Percentiles rank a stretch among this genome's conserved stretches.
phyloP scores from a whole-genome alignment of 2,113 vertebrate genomes.

The Ptilonorhynchus violaceus region DNA sequence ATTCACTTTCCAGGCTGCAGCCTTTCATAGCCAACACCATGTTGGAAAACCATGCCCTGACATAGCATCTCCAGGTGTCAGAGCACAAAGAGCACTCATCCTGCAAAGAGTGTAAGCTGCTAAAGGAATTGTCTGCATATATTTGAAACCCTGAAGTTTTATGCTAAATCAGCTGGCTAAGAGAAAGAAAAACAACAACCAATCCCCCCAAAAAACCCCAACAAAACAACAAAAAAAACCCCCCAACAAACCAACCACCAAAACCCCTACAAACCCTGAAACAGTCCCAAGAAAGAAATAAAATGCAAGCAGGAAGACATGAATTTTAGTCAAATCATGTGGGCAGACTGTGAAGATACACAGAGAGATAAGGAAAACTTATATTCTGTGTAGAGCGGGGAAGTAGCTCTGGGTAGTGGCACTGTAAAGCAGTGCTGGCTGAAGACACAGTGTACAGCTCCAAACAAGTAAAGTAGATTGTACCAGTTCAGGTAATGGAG shows the following conservation, averaged over 20 bases:
- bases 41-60: not conserved
- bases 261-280: not conserved
- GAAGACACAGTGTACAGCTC: not conserved
- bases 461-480: not conserved
- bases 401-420: not conserved
- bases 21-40: not conserved
- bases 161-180: not conserved
- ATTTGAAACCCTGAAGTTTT: not conserved
- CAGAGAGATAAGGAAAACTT: not conserved
- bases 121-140: not conserved
- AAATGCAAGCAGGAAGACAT: not conserved
- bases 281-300: not conserved
- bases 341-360: not conserved
- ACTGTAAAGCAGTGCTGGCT: not conserved
- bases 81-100: not conserved
- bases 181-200: not conserved
- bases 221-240: not conserved
- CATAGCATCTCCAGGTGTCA: not conserved
- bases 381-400: not conserved
- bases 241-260: not conserved
- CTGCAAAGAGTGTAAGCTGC: accelerated
- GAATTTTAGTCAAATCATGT: not conserved
- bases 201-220: not conserved
- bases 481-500: not conserved
- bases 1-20: not conserved